Conservation (phyloP, 2,888 invertebrate genomes). For the Xestia ashworthii region DNA sequence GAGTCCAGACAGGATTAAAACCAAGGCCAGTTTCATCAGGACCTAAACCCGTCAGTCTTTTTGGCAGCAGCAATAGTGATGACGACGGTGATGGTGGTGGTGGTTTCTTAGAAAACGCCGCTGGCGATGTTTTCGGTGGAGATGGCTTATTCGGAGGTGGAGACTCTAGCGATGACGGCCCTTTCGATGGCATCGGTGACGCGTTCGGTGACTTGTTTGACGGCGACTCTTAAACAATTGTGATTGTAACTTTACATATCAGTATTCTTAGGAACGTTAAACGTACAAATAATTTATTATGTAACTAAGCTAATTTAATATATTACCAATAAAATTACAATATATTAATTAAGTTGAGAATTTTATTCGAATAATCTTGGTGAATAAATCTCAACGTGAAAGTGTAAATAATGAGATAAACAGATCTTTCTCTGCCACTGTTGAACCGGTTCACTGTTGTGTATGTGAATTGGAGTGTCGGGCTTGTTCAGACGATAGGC, state of each 20-base stretch:
- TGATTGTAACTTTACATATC: constrained; percentile 49
- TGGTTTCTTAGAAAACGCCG: constrained; percentile 78
- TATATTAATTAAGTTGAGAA: background rate
- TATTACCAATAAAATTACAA: constrained; percentile 44
- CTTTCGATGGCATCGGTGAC: constrained; percentile 83
- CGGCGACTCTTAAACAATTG: constrained; percentile 67
- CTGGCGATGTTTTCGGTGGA: constrained; percentile 72
- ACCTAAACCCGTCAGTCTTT: constrained; percentile 83
- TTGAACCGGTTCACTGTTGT: constrained; percentile 83
- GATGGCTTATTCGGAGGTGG: constrained; percentile 70
- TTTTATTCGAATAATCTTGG: constrained; percentile 30
- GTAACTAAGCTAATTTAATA: constrained; percentile 59
- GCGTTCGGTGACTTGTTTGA: constrained; percentile 84
- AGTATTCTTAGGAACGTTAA: constrained; percentile 45
- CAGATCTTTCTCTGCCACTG: constrained; percentile 75
- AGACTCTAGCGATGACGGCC: constrained; percentile 74
- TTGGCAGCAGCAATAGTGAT: constrained; percentile 79
- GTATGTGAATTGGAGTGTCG: constrained; percentile 81
- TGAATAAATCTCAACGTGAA: constrained; percentile 74
- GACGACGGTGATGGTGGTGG: constrained; percentile 75
- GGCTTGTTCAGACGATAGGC: constrained; percentile 79
- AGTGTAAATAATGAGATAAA: constrained; percentile 77
- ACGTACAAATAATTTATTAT: constrained; percentile 36
- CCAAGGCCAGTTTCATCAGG: constrained; percentile 85
- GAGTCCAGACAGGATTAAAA: constrained; percentile 86